Evolutionary conservation across 1,140 invertebrate species (phyloP).

Genomic region (Linepithema humile): DNA sequence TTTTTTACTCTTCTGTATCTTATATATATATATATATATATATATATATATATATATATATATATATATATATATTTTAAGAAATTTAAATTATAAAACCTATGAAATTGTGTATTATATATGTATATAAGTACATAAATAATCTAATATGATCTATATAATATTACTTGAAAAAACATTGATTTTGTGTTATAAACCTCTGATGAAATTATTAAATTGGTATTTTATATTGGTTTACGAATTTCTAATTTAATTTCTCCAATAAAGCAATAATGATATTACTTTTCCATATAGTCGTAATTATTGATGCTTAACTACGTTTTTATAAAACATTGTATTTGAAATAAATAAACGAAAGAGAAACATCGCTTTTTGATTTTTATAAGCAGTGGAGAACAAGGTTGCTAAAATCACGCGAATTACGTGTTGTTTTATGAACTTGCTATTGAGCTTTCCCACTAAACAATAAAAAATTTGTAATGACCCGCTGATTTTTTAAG

Average conservation of each 20-base stretch:
- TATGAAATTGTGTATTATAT: not conserved
- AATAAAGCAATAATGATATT: not conserved
- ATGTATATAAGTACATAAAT: not conserved
- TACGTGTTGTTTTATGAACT: constrained; percentile 55
- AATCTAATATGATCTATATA: not conserved
- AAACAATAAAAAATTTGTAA: constrained; percentile 59
- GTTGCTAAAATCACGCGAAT: constrained; percentile 60
- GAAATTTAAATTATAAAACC: not conserved
- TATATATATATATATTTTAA: too few relatives aligned
- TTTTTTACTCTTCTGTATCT: not conserved
- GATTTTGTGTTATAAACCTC: not conserved
- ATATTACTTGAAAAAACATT: constrained; percentile 10
- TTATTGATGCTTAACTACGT: constrained; percentile 12
- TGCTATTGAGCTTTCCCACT: constrained; percentile 47
- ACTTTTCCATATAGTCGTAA: not conserved
- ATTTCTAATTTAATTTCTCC: constrained; percentile 9
- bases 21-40: too few relatives aligned
- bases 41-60: too few relatives aligned
- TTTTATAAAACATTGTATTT: constrained; percentile 47
- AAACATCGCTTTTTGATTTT: constrained; percentile 39
- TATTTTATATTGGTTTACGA: not conserved
- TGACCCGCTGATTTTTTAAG: constrained; percentile 31
- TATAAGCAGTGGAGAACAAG: not conserved
- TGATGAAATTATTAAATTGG: not conserved
- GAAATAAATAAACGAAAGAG: not conserved